Evolutionary conservation across 2,797 vertebrate species (phyloP), one percentile per base, ranked within the genome.

Genomic region (Liparis tanakae): DNA sequence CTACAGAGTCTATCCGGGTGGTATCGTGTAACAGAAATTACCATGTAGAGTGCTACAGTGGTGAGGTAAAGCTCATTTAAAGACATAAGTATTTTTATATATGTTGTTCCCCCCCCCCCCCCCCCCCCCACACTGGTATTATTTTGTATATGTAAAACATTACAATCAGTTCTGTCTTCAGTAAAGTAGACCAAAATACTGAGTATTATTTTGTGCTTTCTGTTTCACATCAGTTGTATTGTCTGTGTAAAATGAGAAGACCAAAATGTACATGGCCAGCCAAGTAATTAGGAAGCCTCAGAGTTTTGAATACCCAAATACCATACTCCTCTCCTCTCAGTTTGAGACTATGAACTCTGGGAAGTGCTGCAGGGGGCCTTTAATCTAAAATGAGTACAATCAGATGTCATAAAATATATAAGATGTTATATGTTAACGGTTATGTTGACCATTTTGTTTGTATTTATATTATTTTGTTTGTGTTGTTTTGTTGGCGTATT

Each of bases 1-100:
- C 95, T 9, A 93, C 95, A 3, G 96, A 97, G 83, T 96, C 95
- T n/a, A 94, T 96, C 78, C 94, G 95, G 5, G 95, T 97, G 5
- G 95, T 95, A 30, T 96, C 96, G 55, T 94, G 94, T 85, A 91
- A 96, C 81, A 95, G 92, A 81, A 95, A 94, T 85, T 96, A 96
- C 82, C 96, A 98, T 0, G 93, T 96, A 68, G 94, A 96, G 56
- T 98, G 97, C 59, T 97, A 94, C 67, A 93, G 90, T 74, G 94
- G 95, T 0, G 95, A 96, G 82, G 95, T 96, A 58, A 55, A 94
- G 70, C 78, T 89, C 2, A 85, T 74, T 43, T 89, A 53, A 89
- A 39, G 12, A 59, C 20, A 34, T 10, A 4, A 18, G 37, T 10
- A 22, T 1, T 18, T 4, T 71, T 33, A n/a, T 4, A 36, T 13